Conservation (phyloP, 2,888 invertebrate genomes). For the Acleris laterana region DNA sequence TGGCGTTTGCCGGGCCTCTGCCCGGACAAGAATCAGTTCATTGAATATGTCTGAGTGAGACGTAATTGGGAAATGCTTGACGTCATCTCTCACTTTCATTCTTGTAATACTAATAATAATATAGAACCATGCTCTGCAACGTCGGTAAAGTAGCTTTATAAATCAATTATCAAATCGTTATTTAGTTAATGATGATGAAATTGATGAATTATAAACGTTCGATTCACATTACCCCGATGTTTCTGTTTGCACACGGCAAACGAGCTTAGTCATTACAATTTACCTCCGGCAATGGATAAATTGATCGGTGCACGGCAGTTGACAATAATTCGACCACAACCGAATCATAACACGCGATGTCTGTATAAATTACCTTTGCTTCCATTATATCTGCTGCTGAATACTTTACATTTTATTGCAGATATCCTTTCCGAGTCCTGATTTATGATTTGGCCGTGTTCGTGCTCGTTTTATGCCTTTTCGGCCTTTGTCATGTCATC, state of each 20-base stretch:
- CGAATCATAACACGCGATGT: slow-evolving; percentile 56
- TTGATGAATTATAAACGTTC: slow-evolving; percentile 28
- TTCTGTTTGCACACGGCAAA: slow-evolving; percentile 30
- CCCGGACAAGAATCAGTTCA: slow-evolving; percentile 20
- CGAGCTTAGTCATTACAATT: slow-evolving; percentile 38
- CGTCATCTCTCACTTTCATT: slow-evolving; percentile 1
- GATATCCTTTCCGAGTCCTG: slow-evolving; percentile 13
- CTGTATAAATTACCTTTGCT: slow-evolving; percentile 47
- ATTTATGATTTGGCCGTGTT: slow-evolving; percentile 4
- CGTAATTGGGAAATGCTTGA: slow-evolving; percentile 16
- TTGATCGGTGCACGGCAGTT: slow-evolving; percentile 51
- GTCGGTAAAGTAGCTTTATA: neutral
- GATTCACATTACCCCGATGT: slow-evolving; percentile 23
- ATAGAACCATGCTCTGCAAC: neutral
- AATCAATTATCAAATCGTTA: slow-evolving; percentile 12
- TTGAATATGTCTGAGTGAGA: slow-evolving; percentile 3
- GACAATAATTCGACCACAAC: slow-evolving; percentile 40
- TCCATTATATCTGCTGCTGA: slow-evolving; percentile 18
- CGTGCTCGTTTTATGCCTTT: slow-evolving; percentile 1
- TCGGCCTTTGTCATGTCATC: slow-evolving; percentile 38
- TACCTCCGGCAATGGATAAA: slow-evolving; percentile 44
- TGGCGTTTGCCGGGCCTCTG: slow-evolving; percentile 31
- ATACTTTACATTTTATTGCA: slow-evolving; percentile 15
- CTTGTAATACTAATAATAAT: too few species aligned
- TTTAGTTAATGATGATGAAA: slow-evolving; percentile 12